phyloP scores from a whole-genome alignment of 2,113 vertebrate genomes.

The Polypterus senegalus region DNA sequence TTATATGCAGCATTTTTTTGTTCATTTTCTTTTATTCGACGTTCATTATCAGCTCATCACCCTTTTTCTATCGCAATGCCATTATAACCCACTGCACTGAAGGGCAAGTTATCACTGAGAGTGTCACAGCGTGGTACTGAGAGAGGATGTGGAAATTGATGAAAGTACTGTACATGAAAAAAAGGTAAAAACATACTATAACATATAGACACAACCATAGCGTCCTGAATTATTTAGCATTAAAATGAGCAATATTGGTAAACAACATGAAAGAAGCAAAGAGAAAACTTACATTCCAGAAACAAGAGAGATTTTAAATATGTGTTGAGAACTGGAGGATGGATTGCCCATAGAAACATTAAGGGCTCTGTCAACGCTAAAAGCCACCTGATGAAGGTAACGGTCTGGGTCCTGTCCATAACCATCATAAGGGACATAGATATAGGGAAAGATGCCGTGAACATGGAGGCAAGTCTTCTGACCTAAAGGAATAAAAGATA shows the following conservation, averaged over 20 bases:
- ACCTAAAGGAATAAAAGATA: conserved; percentile 47
- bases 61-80: too few relatives aligned
- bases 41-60: too few relatives aligned
- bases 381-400: conserved; percentile 82
- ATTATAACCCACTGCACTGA: too few relatives aligned
- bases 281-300: conserved; percentile 85
- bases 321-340: conserved; percentile 71
- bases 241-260: not conserved
- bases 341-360: conserved; percentile 91
- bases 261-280: not conserved
- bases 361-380: conserved; percentile 92
- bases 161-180: not conserved
- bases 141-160: too few relatives aligned
- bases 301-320: conserved; percentile 90
- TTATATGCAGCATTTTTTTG: too few relatives aligned
- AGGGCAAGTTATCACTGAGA: too few relatives aligned
- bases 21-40: too few relatives aligned
- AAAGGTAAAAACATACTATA: not conserved
- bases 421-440: conserved; percentile 86
- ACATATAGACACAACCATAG: not conserved
- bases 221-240: not conserved
- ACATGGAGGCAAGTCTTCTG: conserved; percentile 96
- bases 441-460: conserved; percentile 88
- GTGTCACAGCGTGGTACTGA: too few relatives aligned
- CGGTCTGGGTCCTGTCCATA: conserved; percentile 63